Percentiles rank a stretch among this genome's conserved stretches.
Conservation (phyloP, 2,797 vertebrate genomes). For the Anabas testudineus region DNA sequence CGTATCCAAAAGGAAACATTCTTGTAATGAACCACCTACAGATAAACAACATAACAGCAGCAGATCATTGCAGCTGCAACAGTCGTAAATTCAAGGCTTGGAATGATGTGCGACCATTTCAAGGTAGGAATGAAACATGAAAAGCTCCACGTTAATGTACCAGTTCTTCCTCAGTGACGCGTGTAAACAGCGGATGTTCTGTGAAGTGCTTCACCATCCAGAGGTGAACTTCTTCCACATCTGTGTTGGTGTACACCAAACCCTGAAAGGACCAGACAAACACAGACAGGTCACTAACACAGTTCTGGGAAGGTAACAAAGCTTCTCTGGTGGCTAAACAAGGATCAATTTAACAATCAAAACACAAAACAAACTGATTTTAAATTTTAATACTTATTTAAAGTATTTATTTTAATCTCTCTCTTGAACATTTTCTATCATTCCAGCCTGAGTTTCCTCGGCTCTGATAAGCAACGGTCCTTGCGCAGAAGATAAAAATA, state of each 20-base stretch:
- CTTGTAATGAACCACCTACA: too few species aligned
- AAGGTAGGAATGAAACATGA: conserved; percentile 7
- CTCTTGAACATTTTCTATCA: conserved; percentile 8
- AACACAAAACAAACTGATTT: not conserved
- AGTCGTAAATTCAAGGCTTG: not conserved
- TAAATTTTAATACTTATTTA: not conserved
- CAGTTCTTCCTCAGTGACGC: conserved; percentile 87
- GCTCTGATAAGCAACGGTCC: conserved; percentile 45
- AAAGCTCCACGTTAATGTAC: conserved; percentile 71
- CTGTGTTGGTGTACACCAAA: conserved; percentile 92
- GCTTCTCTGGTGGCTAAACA: conserved; percentile 1
- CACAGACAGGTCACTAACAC: conserved; percentile 43
- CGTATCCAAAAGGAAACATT: too few species aligned
- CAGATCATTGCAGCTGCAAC: not conserved
- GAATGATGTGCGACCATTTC: not conserved
- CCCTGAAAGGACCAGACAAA: conserved; percentile 81
- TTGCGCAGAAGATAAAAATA: conserved; percentile 73
- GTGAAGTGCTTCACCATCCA: conserved; percentile 94
- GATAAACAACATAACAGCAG: not conserved
- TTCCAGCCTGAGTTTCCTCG: conserved; percentile 46
- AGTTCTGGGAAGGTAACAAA: conserved; percentile 19
- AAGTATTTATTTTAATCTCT: not conserved
- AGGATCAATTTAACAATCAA: not conserved
- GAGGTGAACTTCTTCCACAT: conserved; percentile 91
- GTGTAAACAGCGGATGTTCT: conserved; percentile 90